A percentile compares a stretch with the other conserved stretches of the same genome.
phyloP scores from a whole-genome alignment of 1,140 invertebrate genomes.

The Drosophila murphyi region DNA sequence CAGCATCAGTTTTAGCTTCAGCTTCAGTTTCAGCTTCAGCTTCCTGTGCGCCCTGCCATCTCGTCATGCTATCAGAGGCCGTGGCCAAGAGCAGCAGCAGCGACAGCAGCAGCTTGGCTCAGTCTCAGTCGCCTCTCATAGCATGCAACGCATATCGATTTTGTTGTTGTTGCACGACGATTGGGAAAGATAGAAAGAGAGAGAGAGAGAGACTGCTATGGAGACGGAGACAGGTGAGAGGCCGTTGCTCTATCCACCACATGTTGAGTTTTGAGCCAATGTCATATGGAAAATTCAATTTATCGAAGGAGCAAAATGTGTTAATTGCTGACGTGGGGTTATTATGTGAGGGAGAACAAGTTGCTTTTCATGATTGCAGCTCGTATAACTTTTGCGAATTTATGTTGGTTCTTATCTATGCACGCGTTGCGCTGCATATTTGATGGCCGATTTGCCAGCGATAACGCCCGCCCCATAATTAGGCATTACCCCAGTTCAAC shows the following conservation, averaged over 20 bases:
- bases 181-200: neutral
- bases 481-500: constrained; percentile 35
- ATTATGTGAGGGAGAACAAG: neutral
- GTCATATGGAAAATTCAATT: constrained; percentile 39
- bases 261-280: constrained; percentile 48
- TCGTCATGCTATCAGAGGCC: constrained; percentile 64
- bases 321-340: constrained; percentile 38
- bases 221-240: constrained; percentile 34
- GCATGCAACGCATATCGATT: constrained; percentile 69
- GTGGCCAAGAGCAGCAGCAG: constrained; percentile 13
- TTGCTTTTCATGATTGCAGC: constrained; percentile 59
- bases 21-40: constrained; percentile 29
- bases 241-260: constrained; percentile 47
- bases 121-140: constrained; percentile 53
- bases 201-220: neutral
- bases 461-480: constrained; percentile 72
- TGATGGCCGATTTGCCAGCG: constrained; percentile 69
- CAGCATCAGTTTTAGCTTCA: constrained; percentile 1
- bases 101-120: constrained; percentile 6
- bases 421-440: constrained; percentile 56
- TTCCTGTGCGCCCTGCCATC: constrained; percentile 70
- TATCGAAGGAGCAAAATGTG: constrained; percentile 57
- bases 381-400: constrained; percentile 63
- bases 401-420: constrained; percentile 35
- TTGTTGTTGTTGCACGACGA: constrained; percentile 49